Base-by-base conservation (phyloP, 1,140 invertebrate genomes). In the Wasmannia auropunctata region DNA sequence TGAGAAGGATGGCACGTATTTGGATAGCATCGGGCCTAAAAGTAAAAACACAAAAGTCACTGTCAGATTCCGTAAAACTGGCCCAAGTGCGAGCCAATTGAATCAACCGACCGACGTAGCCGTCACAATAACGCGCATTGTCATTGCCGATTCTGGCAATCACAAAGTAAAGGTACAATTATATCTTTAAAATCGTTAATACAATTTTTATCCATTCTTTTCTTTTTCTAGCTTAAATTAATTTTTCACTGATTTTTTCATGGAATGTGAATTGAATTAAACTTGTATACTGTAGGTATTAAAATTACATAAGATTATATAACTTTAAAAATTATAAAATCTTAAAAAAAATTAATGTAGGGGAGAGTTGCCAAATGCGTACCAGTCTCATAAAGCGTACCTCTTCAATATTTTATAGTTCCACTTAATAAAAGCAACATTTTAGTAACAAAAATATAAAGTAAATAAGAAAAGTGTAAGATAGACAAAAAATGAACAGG, bases 41-140 rank as follows among this genome's bases (percentile, higher is more conserved):
- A 65, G 69, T 25, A 90, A 69, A 43, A 40, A 34, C 0, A 67
- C 79, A 49, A 86, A 28, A 0, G 46, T 75, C 22, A 60, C 70
- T 1, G 72, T 77, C 0, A 83, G 49, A 72, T 76, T 70, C 22
- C 74, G 69, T 6, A 90, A 75, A 70, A 65, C 74, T 16, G 25
- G 43, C 4, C 58, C 75, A 2, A 43, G 31, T 3, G 85, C 76
- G 54, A 96, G 95, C 2, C 95, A 96, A 75, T 94, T 98, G 51
- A 97, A 97, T 91, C 96, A 96, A 85, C 97, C 97, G 0, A 97
- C 97, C 0, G 96, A 96, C 37, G 96, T 98, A 0, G 97, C 97
- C 0, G 95, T 97, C 22, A 95, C 95, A 3, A 93, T 91, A 10
- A 94, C 95, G 56, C 93, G 94, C 63, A 92, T 96, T 2, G 94